These are phyloP conservation scores for Glaucomys volans DNA, from an alignment of 2,113 vertebrate species.

Conservation along the genomic window DNA sequence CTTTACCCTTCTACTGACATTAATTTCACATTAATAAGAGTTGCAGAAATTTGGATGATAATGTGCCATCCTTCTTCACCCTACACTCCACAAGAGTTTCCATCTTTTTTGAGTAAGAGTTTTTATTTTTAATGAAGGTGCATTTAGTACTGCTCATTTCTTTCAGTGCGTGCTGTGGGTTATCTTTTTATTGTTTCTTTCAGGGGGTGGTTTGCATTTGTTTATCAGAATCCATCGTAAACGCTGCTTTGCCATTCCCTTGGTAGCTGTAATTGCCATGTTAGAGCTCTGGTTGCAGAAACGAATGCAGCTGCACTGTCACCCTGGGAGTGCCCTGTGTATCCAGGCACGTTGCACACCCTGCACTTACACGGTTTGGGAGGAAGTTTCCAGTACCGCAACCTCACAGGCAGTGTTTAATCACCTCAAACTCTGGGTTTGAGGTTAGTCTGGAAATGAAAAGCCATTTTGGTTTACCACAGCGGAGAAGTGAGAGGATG, in stretches of 20 bases:
- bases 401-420: slow-evolving; percentile 42
- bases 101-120: not conserved
- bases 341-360: fast-evolving
- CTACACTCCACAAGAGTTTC: not conserved
- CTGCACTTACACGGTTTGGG: not conserved
- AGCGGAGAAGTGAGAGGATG: not conserved
- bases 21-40: not conserved
- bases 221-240: slow-evolving; percentile 59
- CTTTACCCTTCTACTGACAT: not conserved
- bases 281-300: slow-evolving; percentile 8
- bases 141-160: slow-evolving; percentile 3
- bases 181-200: too few species aligned
- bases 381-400: slow-evolving; percentile 54
- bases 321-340: not conserved
- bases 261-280: not conserved
- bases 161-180: not conserved
- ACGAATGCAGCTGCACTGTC: not conserved
- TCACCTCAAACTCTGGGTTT: slow-evolving; percentile 51
- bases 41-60: not conserved
- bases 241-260: not conserved
- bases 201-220: not conserved
- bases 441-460: slow-evolving; percentile 60
- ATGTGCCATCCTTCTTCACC: not conserved
- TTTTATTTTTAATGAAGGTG: slow-evolving; percentile 31
- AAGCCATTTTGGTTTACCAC: slow-evolving; percentile 52